Conservation (phyloP, 2,113 vertebrate species). For the Bostrychus sinensis region DNA sequence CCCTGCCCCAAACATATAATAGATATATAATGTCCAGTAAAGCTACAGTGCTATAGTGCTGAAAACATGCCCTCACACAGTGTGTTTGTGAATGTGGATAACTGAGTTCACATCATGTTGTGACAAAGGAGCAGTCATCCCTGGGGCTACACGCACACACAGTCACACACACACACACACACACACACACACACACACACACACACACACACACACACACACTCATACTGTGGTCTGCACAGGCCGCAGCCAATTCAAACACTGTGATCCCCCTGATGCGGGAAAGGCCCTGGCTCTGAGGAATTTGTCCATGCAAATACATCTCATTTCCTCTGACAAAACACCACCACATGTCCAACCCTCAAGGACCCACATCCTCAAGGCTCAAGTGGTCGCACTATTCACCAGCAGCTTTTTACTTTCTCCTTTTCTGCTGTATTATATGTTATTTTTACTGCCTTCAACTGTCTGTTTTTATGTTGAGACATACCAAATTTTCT, state of each 20-base stretch:
- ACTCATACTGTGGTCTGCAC: constrained; percentile 44
- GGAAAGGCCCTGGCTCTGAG: constrained; percentile 70
- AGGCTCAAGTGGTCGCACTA: constrained; percentile 56
- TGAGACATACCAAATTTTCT: no score
- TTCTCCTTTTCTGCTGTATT: no score
- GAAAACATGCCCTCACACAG: constrained; percentile 6
- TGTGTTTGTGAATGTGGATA: constrained; percentile 12
- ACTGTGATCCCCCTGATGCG: constrained; percentile 68
- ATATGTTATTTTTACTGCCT: no score
- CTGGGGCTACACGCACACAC: constrained; percentile 30
- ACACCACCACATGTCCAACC: constrained; percentile 72
- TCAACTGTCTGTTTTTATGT: no score
- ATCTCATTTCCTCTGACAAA: constrained; percentile 79
- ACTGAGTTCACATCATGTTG: no score
- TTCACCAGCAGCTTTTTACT: constrained; percentile 54
- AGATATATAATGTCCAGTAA: no score
- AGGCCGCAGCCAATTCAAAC: constrained; percentile 75
- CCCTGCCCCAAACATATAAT: no score
- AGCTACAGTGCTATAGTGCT: constrained; percentile 57
- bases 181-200: constrained; percentile 1
- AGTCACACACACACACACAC: no score
- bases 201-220: neutral
- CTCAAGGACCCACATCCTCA: constrained; percentile 61
- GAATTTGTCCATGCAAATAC: constrained; percentile 80
- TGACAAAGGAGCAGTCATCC: constrained; percentile 46